Evolutionary conservation across 2,797 vertebrate genomes (phyloP), one percentile per base, ranked within the genome.

Genomic region (Gobio occitaniae): DNA sequence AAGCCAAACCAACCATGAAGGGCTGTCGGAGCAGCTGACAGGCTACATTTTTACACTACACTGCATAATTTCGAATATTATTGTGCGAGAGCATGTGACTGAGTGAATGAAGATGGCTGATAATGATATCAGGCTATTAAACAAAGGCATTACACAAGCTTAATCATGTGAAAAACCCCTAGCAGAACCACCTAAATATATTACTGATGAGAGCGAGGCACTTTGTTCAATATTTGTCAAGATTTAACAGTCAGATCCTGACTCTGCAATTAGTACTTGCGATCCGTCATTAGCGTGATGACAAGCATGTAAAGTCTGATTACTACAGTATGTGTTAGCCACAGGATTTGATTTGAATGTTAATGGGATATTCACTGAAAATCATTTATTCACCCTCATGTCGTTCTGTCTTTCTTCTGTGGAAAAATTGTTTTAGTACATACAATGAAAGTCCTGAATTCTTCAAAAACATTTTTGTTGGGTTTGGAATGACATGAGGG

Each of bases 161-260:
- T 16, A 10, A 41, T 76, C 19, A 80, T 80, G 80, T 76, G 69
- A 70, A 47, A 77, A 13, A 56, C 41, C 48, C 72, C 48, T 13
- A 74, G 65, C 82, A 52, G 44, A 82, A 52, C 16, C 74, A 65
- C 15, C 15, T 4, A 21, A 78, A 38, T 32, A 75, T 38, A 83
- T 63, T 84, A 50, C 56, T 72, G 25, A 71, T 76, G 56, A 65
- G 48, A 77, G 75, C 41, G 50, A 86, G 87, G 87, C 87, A 88
- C 83, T 85, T 86, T 78, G 83, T 85, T 74, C 63, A 65, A 8
- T 29, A 78, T 68, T 50, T 75, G 36, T 80, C 48, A 79, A 72
- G 80, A 83, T 41, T 17, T 25, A 68, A 61, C 32, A 66, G 77
- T 69, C 29, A 77, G 78, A 84, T 85, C 56, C 25, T 7, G 52